phyloP scores from a whole-genome alignment of 2,888 invertebrate species.

The Melikaiella ostensackeni region DNA sequence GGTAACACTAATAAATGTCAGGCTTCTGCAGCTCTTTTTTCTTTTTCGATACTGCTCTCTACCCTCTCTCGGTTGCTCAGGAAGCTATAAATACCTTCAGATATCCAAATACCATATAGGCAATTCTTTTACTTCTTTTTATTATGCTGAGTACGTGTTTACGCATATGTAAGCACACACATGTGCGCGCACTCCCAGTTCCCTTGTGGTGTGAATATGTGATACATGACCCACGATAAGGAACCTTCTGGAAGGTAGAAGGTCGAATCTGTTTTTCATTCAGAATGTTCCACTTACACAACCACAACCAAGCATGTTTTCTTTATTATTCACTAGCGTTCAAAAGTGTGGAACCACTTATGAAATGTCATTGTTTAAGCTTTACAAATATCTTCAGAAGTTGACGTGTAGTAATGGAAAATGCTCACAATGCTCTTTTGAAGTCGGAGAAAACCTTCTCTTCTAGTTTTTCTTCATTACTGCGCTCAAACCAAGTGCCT shows the following conservation, averaged over 20 bases:
- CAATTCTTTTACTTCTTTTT: background rate
- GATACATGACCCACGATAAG: background rate
- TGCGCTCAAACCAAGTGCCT: too few species aligned
- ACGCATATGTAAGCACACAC: background rate
- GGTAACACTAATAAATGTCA: background rate
- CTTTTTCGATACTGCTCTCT: background rate
- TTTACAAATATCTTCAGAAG: background rate
- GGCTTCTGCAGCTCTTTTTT: background rate
- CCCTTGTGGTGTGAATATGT: background rate
- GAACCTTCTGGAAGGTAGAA: background rate
- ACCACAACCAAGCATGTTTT: background rate
- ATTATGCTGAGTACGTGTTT: constrained; percentile 5
- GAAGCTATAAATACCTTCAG: background rate
- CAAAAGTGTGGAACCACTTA: background rate
- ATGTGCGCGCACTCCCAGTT: background rate
- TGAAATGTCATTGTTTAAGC: background rate
- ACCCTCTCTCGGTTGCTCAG: background rate
- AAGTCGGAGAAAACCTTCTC: too few species aligned
- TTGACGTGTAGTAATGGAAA: too few species aligned
- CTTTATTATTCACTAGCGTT: background rate
- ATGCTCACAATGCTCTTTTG: too few species aligned
- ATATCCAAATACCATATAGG: background rate
- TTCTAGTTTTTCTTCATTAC: too few species aligned
- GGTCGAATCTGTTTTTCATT: constrained; percentile 7
- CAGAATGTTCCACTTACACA: background rate